Base-by-base conservation (phyloP, 2,113 vertebrate genomes). In the Salvator merianae region DNA sequence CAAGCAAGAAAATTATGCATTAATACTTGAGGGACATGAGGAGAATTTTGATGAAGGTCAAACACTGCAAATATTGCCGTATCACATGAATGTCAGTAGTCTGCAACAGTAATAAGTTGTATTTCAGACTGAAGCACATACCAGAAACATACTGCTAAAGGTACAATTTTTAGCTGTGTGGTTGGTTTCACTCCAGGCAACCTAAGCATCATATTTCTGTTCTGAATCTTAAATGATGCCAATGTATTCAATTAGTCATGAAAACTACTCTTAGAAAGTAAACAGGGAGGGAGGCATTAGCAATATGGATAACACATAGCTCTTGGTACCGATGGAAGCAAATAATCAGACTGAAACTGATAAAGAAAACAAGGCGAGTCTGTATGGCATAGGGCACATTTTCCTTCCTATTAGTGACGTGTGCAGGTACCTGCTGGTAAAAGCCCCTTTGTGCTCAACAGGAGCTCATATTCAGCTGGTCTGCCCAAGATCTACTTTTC, bases 301-400 rank as follows among this genome's bases (percentile, higher is more conserved):
- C 47, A 14, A 53, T 2, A 55, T 26, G 75, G 28, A 43, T 91
- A 94, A 96, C 95, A 96, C 96, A 94, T 0, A 89, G 91, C 77
- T 93, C 96, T 94, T 96, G 96, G 96, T 97, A 96, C 96, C 7
- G 88, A 85, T 81, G 1, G 28, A 78, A 90, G 88, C 81, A 91
- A 93, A 93, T 96, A 96, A 97, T 96, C 96, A 95, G 85, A 38
- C 74, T 3, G 14, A 77, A 88, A 87, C 55, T 91, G 95, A 97
- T 97, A 96, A 97, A 93, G 90, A 84, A 72, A 68, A 14, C 7
- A 65, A 86, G 92, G 86, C 81, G 82, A 90, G 85, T 82, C 92
- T 90, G 85, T 62, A 22, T 72, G 87, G 92, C 14, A 72, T 9
- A 4, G 69, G 38, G 78, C 81, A 69, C 88, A 75, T 82, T 90